Evolutionary conservation across 2,888 invertebrate genomes (phyloP).

Genomic region (Hypsopygia costalis): DNA sequence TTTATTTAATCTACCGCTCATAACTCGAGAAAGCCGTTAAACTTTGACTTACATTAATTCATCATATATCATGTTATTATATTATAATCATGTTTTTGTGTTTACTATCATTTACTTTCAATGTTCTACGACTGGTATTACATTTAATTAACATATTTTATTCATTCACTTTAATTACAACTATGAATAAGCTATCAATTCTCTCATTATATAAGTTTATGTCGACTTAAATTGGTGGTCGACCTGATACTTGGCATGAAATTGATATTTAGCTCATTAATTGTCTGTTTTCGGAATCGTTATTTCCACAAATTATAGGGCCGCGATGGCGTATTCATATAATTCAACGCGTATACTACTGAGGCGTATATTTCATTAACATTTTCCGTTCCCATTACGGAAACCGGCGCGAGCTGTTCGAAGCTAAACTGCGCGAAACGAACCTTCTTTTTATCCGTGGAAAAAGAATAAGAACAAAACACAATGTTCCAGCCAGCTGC

Average conservation of each 20-base stretch:
- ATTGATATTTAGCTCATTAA: slow-evolving; percentile 43
- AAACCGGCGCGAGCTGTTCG: slow-evolving; percentile 54
- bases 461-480: slow-evolving; percentile 52
- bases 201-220: background rate
- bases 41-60: background rate
- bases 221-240: background rate
- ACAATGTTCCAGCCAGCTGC: slow-evolving; percentile 76
- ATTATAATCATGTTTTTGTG: too few species aligned
- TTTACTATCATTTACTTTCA: too few species aligned
- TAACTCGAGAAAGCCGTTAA: too few species aligned
- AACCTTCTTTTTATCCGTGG: slow-evolving; percentile 58
- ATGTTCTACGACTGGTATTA: background rate
- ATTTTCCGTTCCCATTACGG: slow-evolving; percentile 72
- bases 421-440: slow-evolving; percentile 70
- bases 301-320: slow-evolving; percentile 50
- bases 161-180: too few species aligned
- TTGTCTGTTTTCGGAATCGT: slow-evolving; percentile 39
- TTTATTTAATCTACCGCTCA: too few species aligned
- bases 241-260: slow-evolving; percentile 11
- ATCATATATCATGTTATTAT: too few species aligned
- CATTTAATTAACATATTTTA: slow-evolving; percentile 2
- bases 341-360: slow-evolving; percentile 52
- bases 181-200: slow-evolving; percentile 2
- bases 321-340: slow-evolving; percentile 35
- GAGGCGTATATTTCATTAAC: slow-evolving; percentile 62